Conservation (phyloP, 1,140 invertebrate genomes). For the Drosophila ambigua region DNA sequence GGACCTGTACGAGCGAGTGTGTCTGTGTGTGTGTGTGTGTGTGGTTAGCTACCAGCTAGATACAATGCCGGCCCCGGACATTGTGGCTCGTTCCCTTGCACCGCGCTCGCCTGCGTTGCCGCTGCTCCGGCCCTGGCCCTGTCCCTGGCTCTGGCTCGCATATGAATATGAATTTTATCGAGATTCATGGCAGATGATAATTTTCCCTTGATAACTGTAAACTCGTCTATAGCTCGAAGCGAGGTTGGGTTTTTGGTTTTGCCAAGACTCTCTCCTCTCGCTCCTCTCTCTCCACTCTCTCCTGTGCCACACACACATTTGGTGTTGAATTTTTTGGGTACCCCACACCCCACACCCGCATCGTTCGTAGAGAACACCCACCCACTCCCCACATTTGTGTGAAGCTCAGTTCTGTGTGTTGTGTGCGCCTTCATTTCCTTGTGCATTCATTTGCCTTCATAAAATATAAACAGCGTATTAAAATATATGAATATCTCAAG, state of each 20-base stretch:
- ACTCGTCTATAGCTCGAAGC: conserved; percentile 83
- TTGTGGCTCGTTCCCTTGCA: conserved; percentile 13
- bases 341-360: conserved; percentile 8
- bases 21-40: conserved; percentile 27
- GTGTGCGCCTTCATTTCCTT: conserved; percentile 66
- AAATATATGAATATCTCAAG: conserved; percentile 78
- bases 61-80: conserved; percentile 61
- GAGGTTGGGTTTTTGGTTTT: conserved; percentile 61
- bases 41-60: conserved; percentile 70
- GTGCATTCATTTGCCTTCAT: conserved; percentile 81
- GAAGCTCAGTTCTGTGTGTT: conserved; percentile 60
- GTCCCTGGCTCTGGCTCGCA: conserved; percentile 22
- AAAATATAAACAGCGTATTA: conserved; percentile 82
- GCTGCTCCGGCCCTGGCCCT: background rate
- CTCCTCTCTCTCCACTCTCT: conserved; percentile 5
- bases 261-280: conserved; percentile 18
- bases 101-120: background rate
- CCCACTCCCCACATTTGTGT: conserved; percentile 9
- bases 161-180: conserved; percentile 82
- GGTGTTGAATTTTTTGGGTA: conserved; percentile 75
- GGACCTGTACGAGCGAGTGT: conserved; percentile 39
- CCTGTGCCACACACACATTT: conserved; percentile 53
- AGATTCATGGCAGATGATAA: conserved; percentile 83
- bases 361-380: background rate
- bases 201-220: conserved; percentile 84